Percentiles rank a stretch among this genome's conserved stretches.
Conservation (phyloP, 2,888 invertebrate genomes). For the Pollenia labialis region DNA sequence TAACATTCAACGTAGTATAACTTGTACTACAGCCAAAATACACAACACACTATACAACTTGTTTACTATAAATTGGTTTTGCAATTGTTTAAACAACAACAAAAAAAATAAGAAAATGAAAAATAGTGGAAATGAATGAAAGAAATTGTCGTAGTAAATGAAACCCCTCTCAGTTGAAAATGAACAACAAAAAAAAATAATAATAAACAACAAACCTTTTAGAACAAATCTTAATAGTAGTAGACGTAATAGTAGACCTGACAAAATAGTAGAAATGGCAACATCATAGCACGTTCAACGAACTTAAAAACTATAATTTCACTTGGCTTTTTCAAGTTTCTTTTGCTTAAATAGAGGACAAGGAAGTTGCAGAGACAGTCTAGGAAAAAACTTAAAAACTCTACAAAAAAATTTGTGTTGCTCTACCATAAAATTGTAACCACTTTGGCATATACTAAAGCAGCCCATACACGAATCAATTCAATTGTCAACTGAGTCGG, state of each 20-base stretch:
- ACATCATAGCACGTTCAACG: constrained; percentile 65
- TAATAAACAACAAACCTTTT: constrained; percentile 23
- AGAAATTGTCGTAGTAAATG: constrained; percentile 17
- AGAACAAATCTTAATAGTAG: constrained; percentile 28
- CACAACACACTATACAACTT: constrained; percentile 34
- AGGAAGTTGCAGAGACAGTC: constrained; percentile 17
- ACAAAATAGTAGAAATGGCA: neutral
- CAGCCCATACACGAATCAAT: too few species aligned
- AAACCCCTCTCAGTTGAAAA: neutral
- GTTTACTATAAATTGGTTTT: constrained; percentile 36
- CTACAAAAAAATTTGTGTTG: neutral
- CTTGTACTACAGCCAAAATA: neutral
- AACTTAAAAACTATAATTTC: constrained; percentile 62
- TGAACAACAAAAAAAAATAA: neutral
- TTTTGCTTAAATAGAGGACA: neutral
- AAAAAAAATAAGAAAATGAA: constrained; percentile 9
- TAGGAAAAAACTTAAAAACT: neutral
- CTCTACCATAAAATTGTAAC: too few species aligned
- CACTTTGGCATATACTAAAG: too few species aligned
- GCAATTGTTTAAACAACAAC: constrained; percentile 13
- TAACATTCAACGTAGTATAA: constrained; percentile 9
- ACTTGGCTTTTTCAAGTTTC: neutral
- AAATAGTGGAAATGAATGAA: constrained; percentile 31
- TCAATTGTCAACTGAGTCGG: too few species aligned
- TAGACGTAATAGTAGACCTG: constrained; percentile 34